Evolutionary conservation across 2,888 invertebrate species (phyloP), one percentile per base, ranked within the genome.

Genomic region (Acleris literana): DNA sequence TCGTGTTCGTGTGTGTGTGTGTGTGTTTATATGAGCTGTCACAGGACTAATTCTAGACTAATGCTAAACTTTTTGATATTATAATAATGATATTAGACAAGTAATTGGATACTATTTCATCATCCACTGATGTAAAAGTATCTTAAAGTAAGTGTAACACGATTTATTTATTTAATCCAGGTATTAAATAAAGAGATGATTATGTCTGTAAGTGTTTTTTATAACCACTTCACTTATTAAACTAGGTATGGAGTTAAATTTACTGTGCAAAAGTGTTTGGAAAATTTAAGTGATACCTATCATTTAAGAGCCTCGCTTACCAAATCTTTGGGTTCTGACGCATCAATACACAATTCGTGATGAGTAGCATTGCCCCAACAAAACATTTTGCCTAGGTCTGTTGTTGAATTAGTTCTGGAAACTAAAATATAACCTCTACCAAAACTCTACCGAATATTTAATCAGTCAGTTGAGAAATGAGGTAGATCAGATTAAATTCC

Each of bases 321-420:
- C 85, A 92, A 81, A 80, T 90, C 90, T 71, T 80, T 74, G 69
- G 73, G 80, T 56, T 86, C 85, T 56, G 87, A 72, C 49, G 83
- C 83, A 77, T 92, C 92, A 68, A 92, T 77, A 75, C 86, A 91
- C 70, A 92, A 80, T 84, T 92, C 92, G 75, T 90, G 90, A 81
- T 92, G 85, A 81, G 92, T 92, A 73, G 90, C 83, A 84, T 92
- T 92, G 73, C 92, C 92, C 92, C 92, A 92, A 82, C 92, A 92
- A 88, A 90, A 92, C 92, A 92, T 92, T 83, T 87, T 72, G 68
- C 71, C 68, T 66, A 74, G 70, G 61, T 73, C 68, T 69, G 73
- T 69, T 72, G 65, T 70, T 78, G 72, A 74, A 78, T 78, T 75
- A 78, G 78, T 76, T 75, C 76, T 71, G 74, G 69, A 72, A 77